Conservation (phyloP, 2,888 invertebrate genomes). For the Melipona bicolor region DNA sequence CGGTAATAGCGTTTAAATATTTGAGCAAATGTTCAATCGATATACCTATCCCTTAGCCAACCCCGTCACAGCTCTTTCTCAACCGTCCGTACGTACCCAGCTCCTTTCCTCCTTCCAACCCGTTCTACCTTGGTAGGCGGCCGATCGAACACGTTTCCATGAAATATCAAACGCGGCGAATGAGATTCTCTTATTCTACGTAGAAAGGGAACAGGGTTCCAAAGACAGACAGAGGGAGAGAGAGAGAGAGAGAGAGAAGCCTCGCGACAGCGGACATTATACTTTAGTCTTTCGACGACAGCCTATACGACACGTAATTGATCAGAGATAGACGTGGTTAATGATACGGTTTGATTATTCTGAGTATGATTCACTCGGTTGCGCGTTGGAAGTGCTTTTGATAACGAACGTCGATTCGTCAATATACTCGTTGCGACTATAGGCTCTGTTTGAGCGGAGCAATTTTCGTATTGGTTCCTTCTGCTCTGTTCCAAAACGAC, state of each 20-base stretch:
- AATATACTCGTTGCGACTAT: no score
- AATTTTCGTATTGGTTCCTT: background rate
- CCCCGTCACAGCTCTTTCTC: conserved; percentile 62
- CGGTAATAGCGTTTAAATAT: conserved; percentile 83
- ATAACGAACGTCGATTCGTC: conserved; percentile 13
- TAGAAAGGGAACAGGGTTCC: conserved; percentile 40
- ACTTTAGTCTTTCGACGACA: background rate
- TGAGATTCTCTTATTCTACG: conserved; percentile 76
- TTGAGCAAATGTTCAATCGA: conserved; percentile 82
- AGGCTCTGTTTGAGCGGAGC: background rate
- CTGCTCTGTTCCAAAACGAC: background rate
- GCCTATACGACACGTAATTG: background rate
- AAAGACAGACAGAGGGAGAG: background rate
- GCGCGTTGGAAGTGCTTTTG: background rate
- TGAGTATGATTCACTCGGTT: no score
- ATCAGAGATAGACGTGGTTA: no score
- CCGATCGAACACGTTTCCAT: conserved; percentile 75
- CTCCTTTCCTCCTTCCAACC: conserved; percentile 65
- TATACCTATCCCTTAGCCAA: conserved; percentile 74
- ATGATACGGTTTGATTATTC: background rate
- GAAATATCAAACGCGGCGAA: conserved; percentile 79
- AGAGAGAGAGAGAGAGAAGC: no score
- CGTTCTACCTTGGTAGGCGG: conserved; percentile 62
- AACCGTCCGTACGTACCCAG: conserved; percentile 53
- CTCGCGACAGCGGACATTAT: background rate